Evolutionary conservation across 2,888 invertebrate species (phyloP).

Genomic region (Drosophila ustulata): DNA sequence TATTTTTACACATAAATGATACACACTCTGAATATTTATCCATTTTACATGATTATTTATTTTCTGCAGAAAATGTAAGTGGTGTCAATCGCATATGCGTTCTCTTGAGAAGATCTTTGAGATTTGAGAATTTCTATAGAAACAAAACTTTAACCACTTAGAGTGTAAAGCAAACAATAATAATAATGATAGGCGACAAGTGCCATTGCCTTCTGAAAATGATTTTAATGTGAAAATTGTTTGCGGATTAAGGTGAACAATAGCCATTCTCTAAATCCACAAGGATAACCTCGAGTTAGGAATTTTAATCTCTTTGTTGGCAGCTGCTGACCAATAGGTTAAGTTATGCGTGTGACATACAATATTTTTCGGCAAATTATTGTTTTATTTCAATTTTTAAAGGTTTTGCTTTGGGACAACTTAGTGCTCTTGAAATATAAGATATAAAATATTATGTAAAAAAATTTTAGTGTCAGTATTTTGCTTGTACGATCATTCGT

Average conservation of each 20-base stretch:
- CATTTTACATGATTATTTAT: too few species aligned
- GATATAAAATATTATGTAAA: too few species aligned
- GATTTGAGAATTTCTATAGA: constrained; percentile 27
- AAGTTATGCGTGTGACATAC: not conserved
- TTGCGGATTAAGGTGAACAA: constrained; percentile 25
- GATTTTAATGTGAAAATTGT: constrained; percentile 30
- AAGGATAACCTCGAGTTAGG: constrained; percentile 32
- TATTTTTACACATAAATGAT: too few species aligned
- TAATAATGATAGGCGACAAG: constrained; percentile 48
- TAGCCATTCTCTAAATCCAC: constrained; percentile 28
- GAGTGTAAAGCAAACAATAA: constrained; percentile 46
- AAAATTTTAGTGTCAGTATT: too few species aligned
- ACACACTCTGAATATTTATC: too few species aligned
- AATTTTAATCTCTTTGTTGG: constrained; percentile 35
- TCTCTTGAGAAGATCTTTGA: constrained; percentile 17
- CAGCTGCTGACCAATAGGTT: not conserved
- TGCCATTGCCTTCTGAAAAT: constrained; percentile 25
- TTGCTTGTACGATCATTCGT: too few species aligned
- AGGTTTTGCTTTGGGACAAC: too few species aligned
- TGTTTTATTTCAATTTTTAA: too few species aligned
- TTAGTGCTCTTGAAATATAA: too few species aligned
- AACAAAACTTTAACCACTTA: constrained; percentile 25
- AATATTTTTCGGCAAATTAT: too few species aligned
- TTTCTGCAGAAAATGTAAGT: not conserved
- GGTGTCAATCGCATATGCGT: not conserved